Conservation (phyloP, 2,888 invertebrate genomes). For the Synergus itoensis region DNA sequence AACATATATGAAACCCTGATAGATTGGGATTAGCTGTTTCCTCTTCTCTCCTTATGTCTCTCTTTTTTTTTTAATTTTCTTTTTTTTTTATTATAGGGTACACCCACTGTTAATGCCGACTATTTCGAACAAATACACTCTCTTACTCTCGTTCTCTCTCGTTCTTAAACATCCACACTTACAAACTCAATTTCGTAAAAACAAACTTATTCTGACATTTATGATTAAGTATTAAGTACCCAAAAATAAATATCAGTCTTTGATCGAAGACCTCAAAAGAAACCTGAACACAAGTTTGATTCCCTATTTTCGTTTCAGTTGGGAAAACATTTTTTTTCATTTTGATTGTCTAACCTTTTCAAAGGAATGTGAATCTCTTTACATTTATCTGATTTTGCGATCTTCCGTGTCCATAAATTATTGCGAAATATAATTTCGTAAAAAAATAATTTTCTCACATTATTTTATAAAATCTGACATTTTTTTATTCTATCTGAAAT, state of each 20-base stretch:
- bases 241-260: neutral
- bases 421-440: conserved; percentile 12
- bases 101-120: conserved; percentile 51
- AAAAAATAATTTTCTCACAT: neutral
- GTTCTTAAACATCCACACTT: neutral
- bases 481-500: conserved; percentile 15
- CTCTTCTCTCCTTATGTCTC: conserved; percentile 46
- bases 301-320: neutral
- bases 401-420: neutral
- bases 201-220: neutral
- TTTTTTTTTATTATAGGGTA: conserved; percentile 56
- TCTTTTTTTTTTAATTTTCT: conserved; percentile 16
- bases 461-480: neutral
- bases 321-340: neutral
- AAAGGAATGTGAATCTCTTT: neutral
- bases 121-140: conserved; percentile 47
- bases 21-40: conserved; percentile 70
- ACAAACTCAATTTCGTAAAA: neutral
- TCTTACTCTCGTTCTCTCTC: conserved; percentile 31
- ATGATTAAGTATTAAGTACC: neutral
- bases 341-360: conserved; percentile 8
- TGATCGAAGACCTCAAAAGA: neutral
- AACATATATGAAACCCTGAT: conserved; percentile 74
- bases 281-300: neutral
- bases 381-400: conserved; percentile 27